Base-by-base conservation (phyloP, 2,888 invertebrate genomes). In the Penaeus monodon region DNA sequence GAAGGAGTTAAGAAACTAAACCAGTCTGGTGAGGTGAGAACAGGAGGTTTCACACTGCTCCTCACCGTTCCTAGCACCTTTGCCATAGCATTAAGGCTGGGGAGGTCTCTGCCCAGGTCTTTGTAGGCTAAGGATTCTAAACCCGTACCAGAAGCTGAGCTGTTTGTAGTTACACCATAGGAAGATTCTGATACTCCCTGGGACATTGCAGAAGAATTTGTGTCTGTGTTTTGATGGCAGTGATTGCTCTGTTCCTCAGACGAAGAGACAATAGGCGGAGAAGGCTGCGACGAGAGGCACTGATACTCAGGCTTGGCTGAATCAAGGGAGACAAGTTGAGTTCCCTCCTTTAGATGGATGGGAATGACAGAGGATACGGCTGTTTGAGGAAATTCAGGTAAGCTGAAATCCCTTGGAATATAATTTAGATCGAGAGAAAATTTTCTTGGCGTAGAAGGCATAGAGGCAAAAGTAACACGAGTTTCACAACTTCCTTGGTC, bases 11-110 rank as follows among this genome's bases (percentile, higher is more conserved):
- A 20, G 38, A 86, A 57, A 64, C 76, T 81, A 24, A 86, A 77
- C 86, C 86, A 86, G 33, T 86, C 86, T 7, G 73, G 85, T 22
- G 81, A 76, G 24, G 74, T 81, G n/a, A 76, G 80, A 33, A 73
- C 27, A 1, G 85, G 74, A 14, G 33, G 66, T 44, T 70, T 80
- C 7, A 22, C 49, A 17, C 74, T 22, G 4, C 63, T 74, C 63
- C 65, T 63, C n/a, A 74, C 17, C 64, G 80, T 57, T 57, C 57
- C 57, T 57, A 57, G 57, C 57, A 44, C 20, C 10, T 33, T 64
- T 12, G 78, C 24, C 63, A 78, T 78, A 24, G 63, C 24, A 17
- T 78, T 64, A 57, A 78, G 64, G 27, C 64, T 78, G 29, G 63
- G 78, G n/a, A 78, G 63, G 57, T 64, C 63, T 64, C 33, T 78